These are phyloP conservation scores for Leptothorax acervorum DNA, from an alignment of 2,888 invertebrate species.

Conservation along the genomic window DNA sequence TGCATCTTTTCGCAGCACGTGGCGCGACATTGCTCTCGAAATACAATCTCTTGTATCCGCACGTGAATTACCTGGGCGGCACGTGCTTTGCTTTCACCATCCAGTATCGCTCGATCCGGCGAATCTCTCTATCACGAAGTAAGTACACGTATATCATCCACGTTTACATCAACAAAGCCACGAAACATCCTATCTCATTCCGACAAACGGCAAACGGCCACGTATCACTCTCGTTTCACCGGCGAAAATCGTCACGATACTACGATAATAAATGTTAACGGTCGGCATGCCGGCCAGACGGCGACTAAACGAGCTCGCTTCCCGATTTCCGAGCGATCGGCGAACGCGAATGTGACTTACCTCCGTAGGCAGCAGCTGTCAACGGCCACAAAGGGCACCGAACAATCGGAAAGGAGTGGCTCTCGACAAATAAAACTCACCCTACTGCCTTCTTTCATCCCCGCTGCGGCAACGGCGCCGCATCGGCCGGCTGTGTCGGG, in stretches of 20 bases:
- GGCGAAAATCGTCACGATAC: neutral
- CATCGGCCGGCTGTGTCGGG: slow-evolving; percentile 61
- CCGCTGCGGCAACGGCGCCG: slow-evolving; percentile 45
- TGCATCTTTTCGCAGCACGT: neutral
- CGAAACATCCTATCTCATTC: neutral
- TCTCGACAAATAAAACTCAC: slow-evolving; percentile 70
- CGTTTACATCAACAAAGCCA: neutral
- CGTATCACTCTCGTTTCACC: neutral
- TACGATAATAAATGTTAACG: neutral
- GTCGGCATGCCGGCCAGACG: neutral
- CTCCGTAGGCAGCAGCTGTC: slow-evolving; percentile 66
- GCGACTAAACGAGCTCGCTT: slow-evolving; percentile 18
- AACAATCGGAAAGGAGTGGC: slow-evolving; percentile 71
- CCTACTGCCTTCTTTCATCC: slow-evolving; percentile 67
- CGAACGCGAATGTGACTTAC: slow-evolving; percentile 56
- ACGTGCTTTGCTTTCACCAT: neutral
- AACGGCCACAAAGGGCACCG: slow-evolving; percentile 65
- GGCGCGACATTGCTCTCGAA: neutral
- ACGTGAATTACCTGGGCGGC: slow-evolving; percentile 1
- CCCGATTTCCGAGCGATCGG: slow-evolving; percentile 30
- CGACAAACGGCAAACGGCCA: neutral
- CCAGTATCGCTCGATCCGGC: neutral
- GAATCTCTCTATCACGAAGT: too few species aligned
- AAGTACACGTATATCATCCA: too few species aligned
- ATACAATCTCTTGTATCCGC: neutral